Percentiles rank a stretch among this genome's conserved stretches.
Conservation (phyloP, 1,140 invertebrate species). For the Procambarus virginalis region DNA sequence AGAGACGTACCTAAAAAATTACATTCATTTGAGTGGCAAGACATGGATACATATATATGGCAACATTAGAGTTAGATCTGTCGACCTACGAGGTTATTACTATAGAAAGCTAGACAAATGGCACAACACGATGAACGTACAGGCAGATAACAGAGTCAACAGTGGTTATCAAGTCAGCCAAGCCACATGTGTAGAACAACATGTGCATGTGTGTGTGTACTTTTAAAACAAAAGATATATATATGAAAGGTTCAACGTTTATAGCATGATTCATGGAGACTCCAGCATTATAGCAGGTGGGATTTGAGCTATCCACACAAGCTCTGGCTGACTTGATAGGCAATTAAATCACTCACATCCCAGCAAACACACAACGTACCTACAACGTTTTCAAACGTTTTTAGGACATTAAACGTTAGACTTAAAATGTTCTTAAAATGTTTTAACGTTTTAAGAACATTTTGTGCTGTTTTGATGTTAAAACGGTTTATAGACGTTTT, state of each 20-base stretch:
- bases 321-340: background rate
- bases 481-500: no score
- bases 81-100: conserved; percentile 12
- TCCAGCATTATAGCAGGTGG: background rate
- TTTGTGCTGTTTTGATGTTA: no score
- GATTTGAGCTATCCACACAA: background rate
- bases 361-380: no score
- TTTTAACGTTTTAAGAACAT: no score
- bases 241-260: background rate
- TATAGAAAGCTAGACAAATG: conserved; percentile 32
- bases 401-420: no score
- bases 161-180: conserved; percentile 19
- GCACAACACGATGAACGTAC: conserved; percentile 19
- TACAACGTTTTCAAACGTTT: no score
- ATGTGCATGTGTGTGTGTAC: background rate
- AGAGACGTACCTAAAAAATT: background rate
- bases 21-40: conserved; percentile 19
- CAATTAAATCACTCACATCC: background rate
- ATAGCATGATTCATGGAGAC: background rate
- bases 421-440: no score
- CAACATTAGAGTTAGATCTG: conserved; percentile 19
- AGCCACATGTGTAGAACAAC: conserved; percentile 15
- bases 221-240: background rate
- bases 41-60: conserved; percentile 33
- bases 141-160: conserved; percentile 27